phyloP scores from a whole-genome alignment of 2,113 vertebrate genomes.

The Hucho hucho region DNA sequence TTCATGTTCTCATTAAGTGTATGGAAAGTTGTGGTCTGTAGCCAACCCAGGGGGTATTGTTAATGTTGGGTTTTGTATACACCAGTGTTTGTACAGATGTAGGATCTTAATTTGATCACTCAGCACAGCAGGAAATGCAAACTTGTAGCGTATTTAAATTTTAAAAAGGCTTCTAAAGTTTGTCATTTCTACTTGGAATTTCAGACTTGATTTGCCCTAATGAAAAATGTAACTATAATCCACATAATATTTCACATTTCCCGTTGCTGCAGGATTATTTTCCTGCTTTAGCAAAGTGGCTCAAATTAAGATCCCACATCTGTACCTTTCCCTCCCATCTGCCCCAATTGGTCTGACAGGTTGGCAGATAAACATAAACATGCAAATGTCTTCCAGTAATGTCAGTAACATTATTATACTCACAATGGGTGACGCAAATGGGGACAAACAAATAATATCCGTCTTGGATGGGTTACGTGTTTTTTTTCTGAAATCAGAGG shows the following conservation, averaged over 20 bases:
- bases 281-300: too few relatives aligned
- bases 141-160: too few relatives aligned
- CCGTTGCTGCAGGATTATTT: too few relatives aligned
- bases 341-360: slow-evolving; percentile 26
- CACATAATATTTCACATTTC: too few relatives aligned
- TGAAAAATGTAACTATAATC: too few relatives aligned
- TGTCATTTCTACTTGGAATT: too few relatives aligned
- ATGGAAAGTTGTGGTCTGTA: slow-evolving; percentile 6
- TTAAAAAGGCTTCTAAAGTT: too few relatives aligned
- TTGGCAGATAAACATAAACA: slow-evolving; percentile 65
- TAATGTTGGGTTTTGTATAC: background rate
- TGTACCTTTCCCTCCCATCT: slow-evolving; percentile 32
- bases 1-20: background rate
- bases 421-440: slow-evolving; percentile 71
- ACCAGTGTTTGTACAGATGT: background rate
- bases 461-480: slow-evolving; percentile 18
- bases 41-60: background rate
- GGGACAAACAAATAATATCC: slow-evolving; percentile 60
- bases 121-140: too few relatives aligned
- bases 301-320: too few relatives aligned
- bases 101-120: too few relatives aligned
- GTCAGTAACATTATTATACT: slow-evolving; percentile 44
- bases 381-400: slow-evolving; percentile 37
- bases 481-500: background rate
- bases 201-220: too few relatives aligned